Evolutionary conservation across 92 coral and sea anemone genomes (phyloP).

Genomic region (Porites cylindrica): DNA sequence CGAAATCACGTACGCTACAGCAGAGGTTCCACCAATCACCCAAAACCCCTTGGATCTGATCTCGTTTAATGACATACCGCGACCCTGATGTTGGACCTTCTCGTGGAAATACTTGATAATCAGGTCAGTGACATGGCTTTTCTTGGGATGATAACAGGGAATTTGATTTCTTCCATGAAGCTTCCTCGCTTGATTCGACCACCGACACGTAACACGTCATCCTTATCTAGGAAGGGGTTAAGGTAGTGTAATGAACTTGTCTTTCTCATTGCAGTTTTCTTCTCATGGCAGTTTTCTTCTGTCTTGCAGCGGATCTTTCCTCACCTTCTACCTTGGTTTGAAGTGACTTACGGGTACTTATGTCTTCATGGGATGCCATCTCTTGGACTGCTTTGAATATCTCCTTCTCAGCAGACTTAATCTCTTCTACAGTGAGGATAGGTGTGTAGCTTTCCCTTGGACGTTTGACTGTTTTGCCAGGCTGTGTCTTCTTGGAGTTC

Average conservation of each 20-base stretch:
- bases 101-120: too few species aligned
- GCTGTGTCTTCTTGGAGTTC: not conserved
- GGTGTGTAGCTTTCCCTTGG: not conserved
- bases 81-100: too few species aligned
- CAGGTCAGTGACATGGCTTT: too few species aligned
- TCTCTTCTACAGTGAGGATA: constrained; percentile 8
- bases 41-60: too few species aligned
- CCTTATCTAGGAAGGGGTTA: constrained; percentile 46
- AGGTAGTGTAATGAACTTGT: constrained; percentile 21
- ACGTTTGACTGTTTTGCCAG: not conserved
- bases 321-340: not conserved
- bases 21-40: too few species aligned
- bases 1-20: too few species aligned
- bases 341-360: not conserved
- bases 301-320: not conserved
- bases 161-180: too few species aligned
- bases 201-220: too few species aligned
- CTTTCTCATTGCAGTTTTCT: constrained; percentile 9
- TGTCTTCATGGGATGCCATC: constrained; percentile 20
- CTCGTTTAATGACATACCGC: too few species aligned
- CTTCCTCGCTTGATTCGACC: too few species aligned
- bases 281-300: constrained; percentile 18
- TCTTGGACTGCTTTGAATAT: constrained; percentile 26
- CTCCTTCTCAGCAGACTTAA: constrained; percentile 5
- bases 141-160: too few species aligned